phyloP scores from a whole-genome alignment of 2,797 vertebrate species.

The Emydoidea blandingii region DNA sequence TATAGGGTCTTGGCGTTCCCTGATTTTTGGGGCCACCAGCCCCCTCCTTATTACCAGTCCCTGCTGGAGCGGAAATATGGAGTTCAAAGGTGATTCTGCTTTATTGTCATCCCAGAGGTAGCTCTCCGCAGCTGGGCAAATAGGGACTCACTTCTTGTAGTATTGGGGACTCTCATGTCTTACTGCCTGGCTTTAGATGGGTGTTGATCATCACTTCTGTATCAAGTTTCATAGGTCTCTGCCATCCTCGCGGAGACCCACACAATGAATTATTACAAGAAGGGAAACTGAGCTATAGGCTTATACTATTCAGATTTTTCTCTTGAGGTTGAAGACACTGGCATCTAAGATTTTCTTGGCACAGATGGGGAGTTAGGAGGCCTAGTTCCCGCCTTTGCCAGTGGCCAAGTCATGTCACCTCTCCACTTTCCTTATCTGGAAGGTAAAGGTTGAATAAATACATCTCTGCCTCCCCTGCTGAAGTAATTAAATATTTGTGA shows the following conservation, averaged over 20 bases:
- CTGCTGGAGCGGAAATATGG: constrained; percentile 81
- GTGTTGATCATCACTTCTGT: neutral
- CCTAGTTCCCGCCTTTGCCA: neutral
- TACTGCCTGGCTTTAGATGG: neutral
- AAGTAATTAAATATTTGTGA: neutral
- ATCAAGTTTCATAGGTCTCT: neutral
- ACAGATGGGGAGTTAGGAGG: neutral
- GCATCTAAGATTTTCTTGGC: neutral
- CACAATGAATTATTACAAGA: neutral
- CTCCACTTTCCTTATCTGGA: neutral
- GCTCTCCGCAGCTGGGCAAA: neutral
- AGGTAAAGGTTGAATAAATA: neutral
- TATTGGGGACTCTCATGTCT: neutral
- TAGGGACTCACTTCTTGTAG: neutral
- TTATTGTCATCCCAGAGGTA: accelerated
- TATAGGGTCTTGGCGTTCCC: constrained; percentile 90
- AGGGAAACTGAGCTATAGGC: neutral
- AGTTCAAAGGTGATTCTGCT: constrained; percentile 84
- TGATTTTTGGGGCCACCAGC: constrained; percentile 93
- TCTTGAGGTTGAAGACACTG: neutral
- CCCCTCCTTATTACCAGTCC: constrained; percentile 76
- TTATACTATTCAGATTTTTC: neutral
- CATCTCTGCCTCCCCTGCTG: neutral
- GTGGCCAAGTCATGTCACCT: neutral
- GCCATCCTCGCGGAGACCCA: accelerated